Percentiles rank a stretch among this genome's conserved stretches.
phyloP scores from a whole-genome alignment of 2,113 vertebrate genomes.

The Mobula hypostoma region DNA sequence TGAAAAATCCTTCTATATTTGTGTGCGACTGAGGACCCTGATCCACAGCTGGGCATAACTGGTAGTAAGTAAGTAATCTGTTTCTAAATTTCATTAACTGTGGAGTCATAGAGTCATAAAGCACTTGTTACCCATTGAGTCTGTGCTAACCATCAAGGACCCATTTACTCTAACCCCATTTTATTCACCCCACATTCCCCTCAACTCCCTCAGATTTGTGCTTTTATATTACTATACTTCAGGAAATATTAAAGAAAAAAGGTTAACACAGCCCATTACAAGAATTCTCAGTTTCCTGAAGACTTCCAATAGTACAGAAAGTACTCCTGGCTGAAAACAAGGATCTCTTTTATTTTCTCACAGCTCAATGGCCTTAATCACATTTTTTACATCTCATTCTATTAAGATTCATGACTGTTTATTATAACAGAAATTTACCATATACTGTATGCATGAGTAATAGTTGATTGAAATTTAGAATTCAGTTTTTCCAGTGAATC shows the following conservation, averaged over 20 bases:
- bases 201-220: no score
- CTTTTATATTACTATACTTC: background rate
- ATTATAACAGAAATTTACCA: background rate
- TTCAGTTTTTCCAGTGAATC: background rate
- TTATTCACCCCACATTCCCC: background rate
- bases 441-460: background rate
- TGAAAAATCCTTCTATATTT: no score
- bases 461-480: background rate
- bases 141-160: no score
- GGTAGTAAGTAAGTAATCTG: background rate
- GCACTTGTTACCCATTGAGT: no score
- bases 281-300: background rate
- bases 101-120: no score
- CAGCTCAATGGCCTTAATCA: background rate
- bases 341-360: background rate
- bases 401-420: background rate
- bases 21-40: no score
- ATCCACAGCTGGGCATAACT: no score
- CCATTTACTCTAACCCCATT: background rate
- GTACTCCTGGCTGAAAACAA: background rate
- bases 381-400: background rate
- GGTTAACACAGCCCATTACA: background rate
- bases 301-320: background rate
- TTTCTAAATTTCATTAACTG: background rate
- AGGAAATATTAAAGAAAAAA: background rate